A percentile compares a stretch with the other conserved stretches of the same genome.
Evolutionary conservation across 37 sponge, comb jelly and placozoan genomes (phyloP).

Genomic region (Agelas oroides): DNA sequence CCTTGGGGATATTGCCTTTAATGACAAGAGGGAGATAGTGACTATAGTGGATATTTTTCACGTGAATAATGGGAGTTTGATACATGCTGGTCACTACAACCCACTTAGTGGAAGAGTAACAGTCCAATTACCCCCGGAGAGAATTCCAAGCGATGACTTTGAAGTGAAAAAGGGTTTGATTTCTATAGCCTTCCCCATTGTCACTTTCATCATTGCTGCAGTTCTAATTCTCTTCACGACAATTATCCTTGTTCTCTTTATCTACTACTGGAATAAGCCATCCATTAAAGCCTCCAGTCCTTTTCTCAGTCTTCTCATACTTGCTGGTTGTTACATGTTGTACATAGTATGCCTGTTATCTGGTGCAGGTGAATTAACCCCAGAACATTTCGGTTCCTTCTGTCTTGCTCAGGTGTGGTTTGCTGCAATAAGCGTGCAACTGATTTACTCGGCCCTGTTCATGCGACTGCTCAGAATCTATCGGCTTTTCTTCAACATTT

Average conservation of each 20-base stretch:
- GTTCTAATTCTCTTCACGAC: not conserved
- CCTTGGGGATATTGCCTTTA: slow-evolving; percentile 15
- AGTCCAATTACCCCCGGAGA: too few species aligned
- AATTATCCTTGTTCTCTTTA: slow-evolving; percentile 12
- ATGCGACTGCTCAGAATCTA: slow-evolving; percentile 25
- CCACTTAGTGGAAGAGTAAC: too few species aligned
- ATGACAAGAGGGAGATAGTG: not conserved
- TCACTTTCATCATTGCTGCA: not conserved
- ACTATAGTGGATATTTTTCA: slow-evolving; percentile 12
- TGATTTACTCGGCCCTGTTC: slow-evolving; percentile 35
- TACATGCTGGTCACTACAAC: slow-evolving; percentile 12
- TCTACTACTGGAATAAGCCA: slow-evolving; percentile 2
- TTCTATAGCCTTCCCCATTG: not conserved
- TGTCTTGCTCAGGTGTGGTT: slow-evolving; percentile 31
- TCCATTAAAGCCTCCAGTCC: slow-evolving; percentile 59
- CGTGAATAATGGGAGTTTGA: not conserved
- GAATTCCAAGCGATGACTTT: not conserved
- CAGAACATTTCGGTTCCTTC: not conserved
- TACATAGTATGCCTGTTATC: not conserved
- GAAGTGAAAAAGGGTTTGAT: too few species aligned
- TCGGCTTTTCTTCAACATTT: slow-evolving; percentile 17
- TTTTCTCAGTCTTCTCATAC: slow-evolving; percentile 33
- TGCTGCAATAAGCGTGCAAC: slow-evolving; percentile 18
- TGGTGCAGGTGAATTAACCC: not conserved
- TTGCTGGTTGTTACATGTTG: slow-evolving; percentile 38